These are phyloP conservation scores for Drosophila varians DNA, from an alignment of 1,140 invertebrate species.

Conservation along the genomic window DNA sequence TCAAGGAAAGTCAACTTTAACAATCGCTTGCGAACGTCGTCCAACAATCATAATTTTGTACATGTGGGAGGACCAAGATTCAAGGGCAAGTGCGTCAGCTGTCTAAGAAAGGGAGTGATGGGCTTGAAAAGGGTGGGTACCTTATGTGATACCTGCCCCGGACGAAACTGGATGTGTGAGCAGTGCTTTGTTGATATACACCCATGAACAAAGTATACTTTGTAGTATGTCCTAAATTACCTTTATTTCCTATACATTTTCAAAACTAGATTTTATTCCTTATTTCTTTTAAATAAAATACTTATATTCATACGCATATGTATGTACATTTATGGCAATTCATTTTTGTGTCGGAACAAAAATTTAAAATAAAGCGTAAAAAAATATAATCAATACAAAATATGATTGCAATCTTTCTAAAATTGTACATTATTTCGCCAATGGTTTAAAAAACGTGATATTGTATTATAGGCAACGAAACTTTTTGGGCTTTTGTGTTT, in stretches of 20 bases:
- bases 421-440: too few relatives aligned
- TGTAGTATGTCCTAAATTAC: too few relatives aligned
- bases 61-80: conserved; percentile 54
- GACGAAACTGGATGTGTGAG: conserved; percentile 74
- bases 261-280: neutral
- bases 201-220: neutral
- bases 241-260: too few relatives aligned
- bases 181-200: conserved; percentile 64
- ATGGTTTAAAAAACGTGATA: too few relatives aligned
- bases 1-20: neutral
- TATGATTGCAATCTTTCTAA: too few relatives aligned
- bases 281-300: neutral
- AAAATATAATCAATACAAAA: too few relatives aligned
- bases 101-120: conserved; percentile 45
- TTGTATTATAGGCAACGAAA: too few relatives aligned
- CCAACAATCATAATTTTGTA: conserved; percentile 62
- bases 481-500: too few relatives aligned
- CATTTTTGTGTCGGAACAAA: neutral
- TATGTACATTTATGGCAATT: too few relatives aligned
- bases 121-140: conserved; percentile 49
- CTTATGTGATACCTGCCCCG: conserved; percentile 67
- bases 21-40: conserved; percentile 3
- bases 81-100: conserved; percentile 68
- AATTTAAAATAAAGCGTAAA: neutral
- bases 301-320: neutral